Percentiles rank a stretch among this genome's conserved stretches.
phyloP scores from a whole-genome alignment of 53 echinoderm and acorn worm species.

The Henricia sp. region DNA sequence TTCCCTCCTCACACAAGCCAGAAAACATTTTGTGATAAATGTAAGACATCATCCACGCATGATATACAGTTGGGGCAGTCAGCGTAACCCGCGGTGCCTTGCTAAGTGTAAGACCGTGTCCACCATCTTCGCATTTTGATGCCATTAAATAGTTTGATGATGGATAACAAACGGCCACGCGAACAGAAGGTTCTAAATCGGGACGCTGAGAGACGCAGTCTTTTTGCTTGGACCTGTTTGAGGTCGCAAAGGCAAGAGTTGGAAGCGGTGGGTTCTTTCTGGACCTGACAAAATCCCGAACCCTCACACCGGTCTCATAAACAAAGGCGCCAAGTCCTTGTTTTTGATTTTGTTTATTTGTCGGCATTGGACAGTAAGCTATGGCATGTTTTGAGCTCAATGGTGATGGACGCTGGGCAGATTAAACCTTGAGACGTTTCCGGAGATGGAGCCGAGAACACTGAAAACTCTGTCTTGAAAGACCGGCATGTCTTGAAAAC shows the following conservation, averaged over 20 bases:
- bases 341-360: background rate
- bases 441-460: background rate
- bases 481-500: no score
- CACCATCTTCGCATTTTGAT: background rate
- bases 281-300: background rate
- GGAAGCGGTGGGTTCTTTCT: background rate
- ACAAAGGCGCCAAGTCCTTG: background rate
- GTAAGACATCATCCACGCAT: background rate
- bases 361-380: constrained; percentile 1
- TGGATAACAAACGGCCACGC: constrained; percentile 17
- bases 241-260: background rate
- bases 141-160: constrained; percentile 34
- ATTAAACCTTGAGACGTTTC: background rate
- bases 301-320: background rate
- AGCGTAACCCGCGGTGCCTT: background rate
- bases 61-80: background rate
- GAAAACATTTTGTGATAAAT: background rate
- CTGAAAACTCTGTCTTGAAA: no score
- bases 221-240: background rate
- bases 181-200: background rate
- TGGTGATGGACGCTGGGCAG: constrained; percentile 27
- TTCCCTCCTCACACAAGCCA: background rate
- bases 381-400: background rate
- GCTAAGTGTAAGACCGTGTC: constrained; percentile 22
- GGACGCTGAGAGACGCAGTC: background rate